phyloP scores from a whole-genome alignment of 1,140 invertebrate genomes.

The Bilobella aurantiaca region DNA sequence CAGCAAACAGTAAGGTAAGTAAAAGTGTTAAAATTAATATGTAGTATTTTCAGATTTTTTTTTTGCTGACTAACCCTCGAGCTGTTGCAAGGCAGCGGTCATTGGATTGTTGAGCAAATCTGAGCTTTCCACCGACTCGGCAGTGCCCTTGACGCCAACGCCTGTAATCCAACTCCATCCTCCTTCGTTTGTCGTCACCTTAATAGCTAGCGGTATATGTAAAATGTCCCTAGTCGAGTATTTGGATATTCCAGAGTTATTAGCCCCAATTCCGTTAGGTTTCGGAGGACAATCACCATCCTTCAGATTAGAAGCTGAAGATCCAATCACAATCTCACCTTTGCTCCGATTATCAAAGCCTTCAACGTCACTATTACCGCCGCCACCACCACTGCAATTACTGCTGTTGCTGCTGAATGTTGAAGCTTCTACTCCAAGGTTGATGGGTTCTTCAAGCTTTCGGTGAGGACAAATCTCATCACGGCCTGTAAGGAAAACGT shows the following conservation, averaged over 20 bases:
- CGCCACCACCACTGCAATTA: conserved; percentile 6
- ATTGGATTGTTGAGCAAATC: conserved; percentile 43
- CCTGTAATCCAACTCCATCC: conserved; percentile 74
- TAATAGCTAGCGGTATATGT: conserved; percentile 20
- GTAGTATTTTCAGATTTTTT: background rate
- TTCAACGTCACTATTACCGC: conserved; percentile 3
- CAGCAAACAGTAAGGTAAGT: no score
- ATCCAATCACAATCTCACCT: background rate
- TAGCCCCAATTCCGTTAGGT: background rate
- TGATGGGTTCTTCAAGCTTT: background rate
- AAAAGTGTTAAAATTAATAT: conserved; percentile 38
- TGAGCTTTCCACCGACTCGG: conserved; percentile 38
- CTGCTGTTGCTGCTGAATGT: conserved; percentile 9
- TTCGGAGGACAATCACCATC: background rate
- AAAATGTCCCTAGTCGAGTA: background rate
- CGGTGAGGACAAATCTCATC: conserved; percentile 23
- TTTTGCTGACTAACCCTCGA: conserved; percentile 59
- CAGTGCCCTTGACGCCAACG: conserved; percentile 50
- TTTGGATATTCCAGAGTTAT: background rate
- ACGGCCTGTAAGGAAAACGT: conserved; percentile 9
- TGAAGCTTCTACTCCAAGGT: background rate
- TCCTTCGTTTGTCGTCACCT: conserved; percentile 44
- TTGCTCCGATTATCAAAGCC: background rate
- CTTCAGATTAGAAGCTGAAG: background rate
- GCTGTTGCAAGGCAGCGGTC: conserved; percentile 56